Evolutionary conservation across 1,140 invertebrate species (phyloP).

Genomic region (Conopomorpha cramerella): DNA sequence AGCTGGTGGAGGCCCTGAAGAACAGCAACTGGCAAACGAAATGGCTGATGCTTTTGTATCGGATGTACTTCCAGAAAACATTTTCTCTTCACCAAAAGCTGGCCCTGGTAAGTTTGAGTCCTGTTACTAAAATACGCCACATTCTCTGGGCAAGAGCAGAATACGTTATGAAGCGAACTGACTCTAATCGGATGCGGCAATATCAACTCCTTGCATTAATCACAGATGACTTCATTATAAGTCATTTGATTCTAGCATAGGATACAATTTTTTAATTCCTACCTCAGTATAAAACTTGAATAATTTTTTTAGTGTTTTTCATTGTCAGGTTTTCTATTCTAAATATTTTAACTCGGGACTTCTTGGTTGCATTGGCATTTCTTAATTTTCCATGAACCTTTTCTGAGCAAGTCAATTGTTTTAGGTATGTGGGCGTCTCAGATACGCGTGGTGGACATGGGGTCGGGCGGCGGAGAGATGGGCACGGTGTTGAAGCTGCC

Average conservation of each 20-base stretch:
- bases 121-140: too few relatives aligned
- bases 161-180: conserved; percentile 25
- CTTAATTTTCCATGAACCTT: too few relatives aligned
- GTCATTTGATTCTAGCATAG: conserved; percentile 53
- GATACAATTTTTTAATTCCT: conserved; percentile 24
- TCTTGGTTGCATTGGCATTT: too few relatives aligned
- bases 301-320: not conserved
- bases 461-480: conserved; percentile 35
- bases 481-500: conserved; percentile 77
- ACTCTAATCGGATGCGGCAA: conserved; percentile 55
- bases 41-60: conserved; percentile 96
- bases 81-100: conserved; percentile 96
- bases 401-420: too few relatives aligned
- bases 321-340: too few relatives aligned
- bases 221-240: conserved; percentile 40
- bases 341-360: conserved; percentile 1
- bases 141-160: conserved; percentile 56
- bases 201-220: conserved; percentile 51
- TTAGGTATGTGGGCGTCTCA: conserved; percentile 96
- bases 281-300: not conserved
- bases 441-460: conserved; percentile 90
- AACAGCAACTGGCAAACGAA: conserved; percentile 92
- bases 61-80: conserved; percentile 90
- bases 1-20: conserved; percentile 75
- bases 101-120: conserved; percentile 85